These are phyloP conservation scores for Octonoba sinensis DNA, from an alignment of 2,888 invertebrate species.

Conservation along the genomic window DNA sequence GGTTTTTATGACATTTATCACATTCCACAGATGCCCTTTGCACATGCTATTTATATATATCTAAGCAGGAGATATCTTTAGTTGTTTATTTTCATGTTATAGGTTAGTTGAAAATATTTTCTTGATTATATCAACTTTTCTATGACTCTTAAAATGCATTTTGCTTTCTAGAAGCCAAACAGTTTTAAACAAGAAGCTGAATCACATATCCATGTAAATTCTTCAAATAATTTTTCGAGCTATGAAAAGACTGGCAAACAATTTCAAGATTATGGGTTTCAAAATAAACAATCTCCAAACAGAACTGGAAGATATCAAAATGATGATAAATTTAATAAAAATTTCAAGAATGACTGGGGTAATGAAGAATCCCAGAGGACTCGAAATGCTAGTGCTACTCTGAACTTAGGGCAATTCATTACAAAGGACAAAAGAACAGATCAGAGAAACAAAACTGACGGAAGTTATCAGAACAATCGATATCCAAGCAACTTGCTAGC, in stretches of 20 bases:
- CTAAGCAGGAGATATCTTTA: too few relatives aligned
- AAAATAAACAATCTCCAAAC: conserved; percentile 17
- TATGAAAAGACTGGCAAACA: conserved; percentile 9
- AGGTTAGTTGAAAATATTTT: too few relatives aligned
- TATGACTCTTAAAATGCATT: not conserved
- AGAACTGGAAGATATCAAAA: conserved; percentile 4
- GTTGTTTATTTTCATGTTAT: too few relatives aligned
- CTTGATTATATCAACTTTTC: too few relatives aligned
- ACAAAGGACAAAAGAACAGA: conserved; percentile 29
- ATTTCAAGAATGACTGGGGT: conserved; percentile 17
- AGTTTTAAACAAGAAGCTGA: conserved; percentile 20
- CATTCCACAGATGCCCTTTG: too few relatives aligned
- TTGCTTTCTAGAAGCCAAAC: conserved; percentile 24
- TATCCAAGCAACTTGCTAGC: not conserved
- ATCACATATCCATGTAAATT: not conserved
- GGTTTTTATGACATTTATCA: too few relatives aligned
- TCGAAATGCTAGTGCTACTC: conserved; percentile 3
- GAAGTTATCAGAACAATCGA: conserved; percentile 19
- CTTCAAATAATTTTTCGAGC: conserved; percentile 16
- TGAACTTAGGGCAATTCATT: conserved; percentile 19
- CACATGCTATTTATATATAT: too few relatives aligned
- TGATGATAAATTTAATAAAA: conserved; percentile 2
- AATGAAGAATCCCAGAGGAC: conserved; percentile 15
- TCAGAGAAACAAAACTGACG: conserved; percentile 32
- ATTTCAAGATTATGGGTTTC: conserved; percentile 14